Conservation (phyloP, 2,113 vertebrate species). For the Labeo rohita region DNA sequence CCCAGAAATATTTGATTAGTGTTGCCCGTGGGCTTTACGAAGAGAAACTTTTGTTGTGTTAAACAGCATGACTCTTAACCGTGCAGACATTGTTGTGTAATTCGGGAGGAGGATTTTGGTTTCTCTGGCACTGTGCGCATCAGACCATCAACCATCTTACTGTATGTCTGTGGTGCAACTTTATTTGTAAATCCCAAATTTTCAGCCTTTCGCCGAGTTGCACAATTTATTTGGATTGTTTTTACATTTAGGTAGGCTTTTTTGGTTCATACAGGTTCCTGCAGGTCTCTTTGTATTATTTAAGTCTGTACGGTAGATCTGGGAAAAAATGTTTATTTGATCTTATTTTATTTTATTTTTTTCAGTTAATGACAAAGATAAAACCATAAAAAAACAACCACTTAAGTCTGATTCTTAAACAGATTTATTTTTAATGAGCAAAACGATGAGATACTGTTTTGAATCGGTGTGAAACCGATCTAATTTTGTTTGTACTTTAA, state of each 20-base stretch:
- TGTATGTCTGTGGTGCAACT: slow-evolving; percentile 65
- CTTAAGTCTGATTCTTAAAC: background rate
- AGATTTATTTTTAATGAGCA: background rate
- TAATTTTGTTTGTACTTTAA: background rate
- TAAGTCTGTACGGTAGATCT: background rate
- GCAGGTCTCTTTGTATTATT: background rate
- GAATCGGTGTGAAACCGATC: background rate
- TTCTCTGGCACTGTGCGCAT: slow-evolving; percentile 56
- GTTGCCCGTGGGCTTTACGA: slow-evolving; percentile 44
- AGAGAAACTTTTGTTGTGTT: slow-evolving; percentile 34
- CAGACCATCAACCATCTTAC: slow-evolving; percentile 58
- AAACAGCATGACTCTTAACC: slow-evolving; percentile 57
- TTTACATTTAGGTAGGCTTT: background rate
- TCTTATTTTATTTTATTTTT: too few relatives aligned
- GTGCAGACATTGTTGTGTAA: slow-evolving; percentile 64
- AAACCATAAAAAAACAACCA: background rate
- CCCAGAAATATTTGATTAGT: slow-evolving; percentile 57
- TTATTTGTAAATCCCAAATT: slow-evolving; percentile 61
- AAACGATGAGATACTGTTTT: background rate
- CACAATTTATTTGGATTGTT: slow-evolving; percentile 18
- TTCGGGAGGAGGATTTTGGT: slow-evolving; percentile 58
- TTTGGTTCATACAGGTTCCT: background rate
- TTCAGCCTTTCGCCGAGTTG: slow-evolving; percentile 44
- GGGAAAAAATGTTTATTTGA: background rate
- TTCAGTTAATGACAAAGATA: background rate